Percentiles rank a stretch among this genome's conserved stretches.
phyloP scores from a whole-genome alignment of 2,888 invertebrate genomes.

The Dendrolimus houi region DNA sequence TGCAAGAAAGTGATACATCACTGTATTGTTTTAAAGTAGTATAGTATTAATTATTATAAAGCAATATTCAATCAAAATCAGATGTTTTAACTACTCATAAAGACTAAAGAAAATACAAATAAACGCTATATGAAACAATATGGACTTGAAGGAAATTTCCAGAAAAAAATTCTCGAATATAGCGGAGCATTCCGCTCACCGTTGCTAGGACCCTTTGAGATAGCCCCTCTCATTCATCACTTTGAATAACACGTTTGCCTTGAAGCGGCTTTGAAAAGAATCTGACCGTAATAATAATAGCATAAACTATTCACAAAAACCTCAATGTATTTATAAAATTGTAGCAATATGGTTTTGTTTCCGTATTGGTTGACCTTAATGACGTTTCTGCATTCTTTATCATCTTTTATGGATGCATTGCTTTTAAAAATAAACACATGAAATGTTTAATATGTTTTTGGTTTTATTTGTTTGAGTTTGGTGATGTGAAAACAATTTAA shows the following conservation, averaged over 20 bases:
- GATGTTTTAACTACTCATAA: too few species aligned
- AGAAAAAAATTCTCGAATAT: background rate
- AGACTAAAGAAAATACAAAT: too few species aligned
- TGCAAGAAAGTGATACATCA: too few species aligned
- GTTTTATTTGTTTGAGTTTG: background rate
- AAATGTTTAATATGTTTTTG: too few species aligned
- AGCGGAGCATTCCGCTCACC: background rate
- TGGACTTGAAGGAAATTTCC: background rate
- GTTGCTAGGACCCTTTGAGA: background rate
- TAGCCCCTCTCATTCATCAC: background rate
- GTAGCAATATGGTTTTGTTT: background rate
- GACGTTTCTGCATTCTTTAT: background rate
- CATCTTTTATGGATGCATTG: background rate
- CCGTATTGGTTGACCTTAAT: background rate
- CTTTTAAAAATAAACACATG: background rate
- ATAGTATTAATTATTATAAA: too few species aligned
- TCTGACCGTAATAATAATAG: background rate
- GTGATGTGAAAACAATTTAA: too few species aligned
- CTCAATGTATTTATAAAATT: background rate
- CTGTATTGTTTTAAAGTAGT: too few species aligned
- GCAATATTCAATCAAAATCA: too few species aligned
- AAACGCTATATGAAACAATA: too few species aligned
- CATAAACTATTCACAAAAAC: background rate
- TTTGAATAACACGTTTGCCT: background rate
- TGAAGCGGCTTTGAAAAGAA: background rate